Evolutionary conservation across 2,113 vertebrate genomes (phyloP), one percentile per base, ranked within the genome.

Genomic region (Anseranas semipalmata): DNA sequence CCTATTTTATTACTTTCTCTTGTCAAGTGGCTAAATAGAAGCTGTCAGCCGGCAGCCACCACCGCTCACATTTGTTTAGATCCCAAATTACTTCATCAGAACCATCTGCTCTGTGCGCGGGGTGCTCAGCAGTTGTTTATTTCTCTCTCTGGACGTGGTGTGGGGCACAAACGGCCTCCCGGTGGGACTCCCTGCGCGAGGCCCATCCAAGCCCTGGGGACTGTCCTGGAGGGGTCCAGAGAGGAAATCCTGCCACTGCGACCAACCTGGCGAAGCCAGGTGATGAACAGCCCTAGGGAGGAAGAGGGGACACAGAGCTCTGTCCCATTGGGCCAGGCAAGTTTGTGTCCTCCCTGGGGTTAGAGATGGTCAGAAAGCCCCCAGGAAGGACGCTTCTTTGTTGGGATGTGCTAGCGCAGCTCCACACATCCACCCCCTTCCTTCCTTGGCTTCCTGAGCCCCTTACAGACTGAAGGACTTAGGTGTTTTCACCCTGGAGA

Each of bases 1-100:
- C 99, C 97, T 96, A 98, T 98, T 99, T 99, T 99, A 99, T 99
- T 99, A 98, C 98, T 99, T 99, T 99, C 98, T 97, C 98, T 98
- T 91, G 95, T 96, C 93, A 93, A 96, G 96, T 82, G 93, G 82
- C 96, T 92, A 85, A 95, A 87, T 68, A 85, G 96, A 58, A 97
- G 96, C 93, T 87, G 96, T 88, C 89, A 91, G 91, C 84, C 85
- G 59, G 71, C 92, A 89, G 94, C 92, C 90, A 66, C 95, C 94
- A 4, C 63, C 14, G 50, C 93, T 93, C 65, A 16, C 94, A 30
- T 87, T 96, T 96, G 93, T 89, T 95, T 90, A 85, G 91, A 85
- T 87, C 93, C 96, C 96, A 93, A 95, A 96, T 96, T 90, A 92
- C 93, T 94, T 93, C 95, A 94, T 95, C 95, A 93, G 91, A 94